Base-by-base conservation (phyloP, 2,113 vertebrate species). In the Brevimyrus niger region DNA sequence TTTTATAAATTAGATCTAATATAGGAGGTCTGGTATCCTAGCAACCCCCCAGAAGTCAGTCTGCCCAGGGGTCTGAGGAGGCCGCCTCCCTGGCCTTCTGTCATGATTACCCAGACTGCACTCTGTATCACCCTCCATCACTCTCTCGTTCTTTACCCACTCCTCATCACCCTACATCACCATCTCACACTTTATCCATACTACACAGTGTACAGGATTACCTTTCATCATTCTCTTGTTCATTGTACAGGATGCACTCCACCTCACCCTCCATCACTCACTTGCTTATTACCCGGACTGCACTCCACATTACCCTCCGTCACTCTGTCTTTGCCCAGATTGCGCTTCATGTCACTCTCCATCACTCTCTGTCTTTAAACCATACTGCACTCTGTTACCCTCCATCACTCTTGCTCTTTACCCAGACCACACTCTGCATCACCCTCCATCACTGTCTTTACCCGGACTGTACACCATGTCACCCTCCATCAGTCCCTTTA, bases 1-100 rank as follows among this genome's bases (percentile, higher is more conserved):
- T 96, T 95, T 94, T 94, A 95, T 95, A 96, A 95, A 95, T 95
- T 94, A 95, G 93, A 95, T 95, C 93, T 92, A 93, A 93, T 93
- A 89, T 91, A 94, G 93, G 94, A 92, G 90, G 91, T 92, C 89
- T 90, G 93, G 95, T 96, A 93, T 94, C 95, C 95, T 96, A 96
- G 95, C 95, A 96, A 96, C 95, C 91, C 90, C 48, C 86, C 86
- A 87, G 86, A 87, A 87, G 46, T 86, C 53, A 10, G 86, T 87
- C 86, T 87, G 93, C 94, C 92, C 93, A 91, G 92, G 93, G 93
- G 92, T 93, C 91, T 93, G 93, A 91, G 93, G 93, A 95, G 92
- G 92, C 93, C 58, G 88, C 85, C 91, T 89, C 90, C 76, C 82
- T 90, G 89, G 92, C 89, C 92, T 88, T 91, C 88, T 93, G 89